phyloP scores from a whole-genome alignment of 2,888 invertebrate genomes.

The Andrena bucephala region DNA sequence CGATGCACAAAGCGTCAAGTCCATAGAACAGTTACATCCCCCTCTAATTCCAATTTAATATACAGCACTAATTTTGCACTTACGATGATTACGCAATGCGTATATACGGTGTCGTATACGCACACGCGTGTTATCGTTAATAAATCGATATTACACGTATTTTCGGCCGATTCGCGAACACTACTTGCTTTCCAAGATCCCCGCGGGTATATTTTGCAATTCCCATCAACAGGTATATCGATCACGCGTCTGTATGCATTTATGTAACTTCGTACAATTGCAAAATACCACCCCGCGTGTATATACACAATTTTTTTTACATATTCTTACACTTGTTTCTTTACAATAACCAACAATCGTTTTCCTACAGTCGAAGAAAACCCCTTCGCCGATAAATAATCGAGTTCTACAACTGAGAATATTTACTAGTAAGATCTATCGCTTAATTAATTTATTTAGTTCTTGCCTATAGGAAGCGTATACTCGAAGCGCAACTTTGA shows the following conservation, averaged over 20 bases:
- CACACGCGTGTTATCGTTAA: slow-evolving; percentile 17
- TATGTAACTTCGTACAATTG: slow-evolving; percentile 4
- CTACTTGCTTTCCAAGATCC: slow-evolving; percentile 76
- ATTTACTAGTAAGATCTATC: slow-evolving; percentile 1
- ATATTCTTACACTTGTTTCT: slow-evolving; percentile 22
- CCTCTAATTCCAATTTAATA: slow-evolving; percentile 18
- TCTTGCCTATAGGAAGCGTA: neutral
- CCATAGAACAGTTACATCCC: neutral
- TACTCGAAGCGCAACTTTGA: neutral
- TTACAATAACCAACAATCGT: slow-evolving; percentile 19
- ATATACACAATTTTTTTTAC: slow-evolving; percentile 31
- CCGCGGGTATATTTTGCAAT: slow-evolving; percentile 44
- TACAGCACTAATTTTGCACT: slow-evolving; percentile 2
- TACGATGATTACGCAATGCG: neutral
- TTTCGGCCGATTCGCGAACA: slow-evolving; percentile 81
- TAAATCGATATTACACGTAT: slow-evolving; percentile 56
- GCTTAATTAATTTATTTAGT: no score
- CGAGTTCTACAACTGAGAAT: slow-evolving; percentile 4
- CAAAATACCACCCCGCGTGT: slow-evolving; percentile 14
- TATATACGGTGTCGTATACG: slow-evolving; percentile 8
- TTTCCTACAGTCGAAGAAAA: neutral
- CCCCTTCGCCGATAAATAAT: neutral
- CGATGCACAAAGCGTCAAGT: slow-evolving; percentile 12
- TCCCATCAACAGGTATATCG: neutral
- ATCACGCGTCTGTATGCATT: neutral